phyloP scores from a whole-genome alignment of 2,113 vertebrate species.

The Nerophis lumbriciformis region DNA sequence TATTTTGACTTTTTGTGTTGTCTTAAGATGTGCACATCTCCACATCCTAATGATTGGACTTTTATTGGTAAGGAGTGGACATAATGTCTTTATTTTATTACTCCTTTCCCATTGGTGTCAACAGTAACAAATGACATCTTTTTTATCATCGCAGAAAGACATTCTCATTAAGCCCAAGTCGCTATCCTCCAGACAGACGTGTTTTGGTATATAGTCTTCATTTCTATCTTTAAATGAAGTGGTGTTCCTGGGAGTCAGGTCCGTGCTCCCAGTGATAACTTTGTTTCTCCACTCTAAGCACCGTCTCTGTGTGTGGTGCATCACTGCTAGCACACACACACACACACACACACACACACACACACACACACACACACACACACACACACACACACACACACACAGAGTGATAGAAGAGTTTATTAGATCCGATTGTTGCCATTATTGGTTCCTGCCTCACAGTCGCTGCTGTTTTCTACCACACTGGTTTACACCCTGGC shows the following conservation, averaged over 20 bases:
- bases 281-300: slow-evolving; percentile 2
- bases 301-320: slow-evolving; percentile 19
- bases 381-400: slow-evolving; percentile 4
- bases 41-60: not conserved
- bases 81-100: not conserved
- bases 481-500: slow-evolving; percentile 16
- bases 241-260: not conserved
- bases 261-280: not conserved
- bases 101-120: not conserved
- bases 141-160: slow-evolving; percentile 3
- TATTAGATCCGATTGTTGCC: slow-evolving; percentile 17
- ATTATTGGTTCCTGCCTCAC: slow-evolving; percentile 30
- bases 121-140: not conserved
- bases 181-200: not conserved
- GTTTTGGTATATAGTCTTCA: slow-evolving; percentile 2
- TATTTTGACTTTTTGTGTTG: not conserved
- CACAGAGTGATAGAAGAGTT: not conserved
- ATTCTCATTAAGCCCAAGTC: not conserved
- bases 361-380: slow-evolving; percentile 8
- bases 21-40: not conserved
- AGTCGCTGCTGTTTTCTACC: slow-evolving; percentile 9
- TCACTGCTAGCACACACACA: not conserved
- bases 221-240: slow-evolving; percentile 21
- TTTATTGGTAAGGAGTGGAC: not conserved
- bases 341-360: slow-evolving; percentile 17